Evolutionary conservation across 2,888 invertebrate genomes (phyloP).

Genomic region (Aproaerema taeniolella): DNA sequence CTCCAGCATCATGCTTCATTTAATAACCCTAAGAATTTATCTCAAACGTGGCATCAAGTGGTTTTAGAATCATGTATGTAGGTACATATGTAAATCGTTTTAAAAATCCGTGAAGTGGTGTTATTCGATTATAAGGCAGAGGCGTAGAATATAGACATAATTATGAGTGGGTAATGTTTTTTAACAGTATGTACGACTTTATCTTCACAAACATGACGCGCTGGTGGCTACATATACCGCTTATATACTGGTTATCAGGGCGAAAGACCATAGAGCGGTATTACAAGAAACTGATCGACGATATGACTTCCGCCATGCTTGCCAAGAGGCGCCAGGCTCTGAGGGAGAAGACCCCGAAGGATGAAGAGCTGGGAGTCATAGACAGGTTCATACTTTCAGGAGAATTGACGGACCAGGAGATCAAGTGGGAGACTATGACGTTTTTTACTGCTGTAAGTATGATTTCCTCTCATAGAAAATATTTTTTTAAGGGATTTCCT

Average conservation of each 20-base stretch:
- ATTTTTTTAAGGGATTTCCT: slow-evolving; percentile 5
- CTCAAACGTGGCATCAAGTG: too few relatives aligned
- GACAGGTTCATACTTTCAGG: slow-evolving; percentile 46
- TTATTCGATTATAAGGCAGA: too few relatives aligned
- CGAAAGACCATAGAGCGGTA: slow-evolving; percentile 28
- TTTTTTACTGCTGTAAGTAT: slow-evolving; percentile 55
- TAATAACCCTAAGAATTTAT: too few relatives aligned
- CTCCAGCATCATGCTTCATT: too few relatives aligned
- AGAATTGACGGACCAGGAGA: slow-evolving; percentile 39
- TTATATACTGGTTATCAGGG: slow-evolving; percentile 42
- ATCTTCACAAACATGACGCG: slow-evolving; percentile 36
- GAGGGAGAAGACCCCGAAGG: slow-evolving; percentile 17
- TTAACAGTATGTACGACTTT: too few relatives aligned
- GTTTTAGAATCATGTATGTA: too few relatives aligned
- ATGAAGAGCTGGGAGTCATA: slow-evolving; percentile 40
- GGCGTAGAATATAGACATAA: too few relatives aligned
- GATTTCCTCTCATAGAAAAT: too few relatives aligned
- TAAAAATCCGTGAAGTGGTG: too few relatives aligned
- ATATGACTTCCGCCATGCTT: slow-evolving; percentile 39
- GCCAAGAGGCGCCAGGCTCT: slow-evolving; percentile 33
- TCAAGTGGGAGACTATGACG: slow-evolving; percentile 41
- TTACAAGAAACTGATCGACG: slow-evolving; percentile 29
- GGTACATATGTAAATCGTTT: too few relatives aligned
- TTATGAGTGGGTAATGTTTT: too few relatives aligned
- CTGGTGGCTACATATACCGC: slow-evolving; percentile 56